Base-by-base conservation (phyloP, 2,113 vertebrate species). In the Dromiciops gliroides region DNA sequence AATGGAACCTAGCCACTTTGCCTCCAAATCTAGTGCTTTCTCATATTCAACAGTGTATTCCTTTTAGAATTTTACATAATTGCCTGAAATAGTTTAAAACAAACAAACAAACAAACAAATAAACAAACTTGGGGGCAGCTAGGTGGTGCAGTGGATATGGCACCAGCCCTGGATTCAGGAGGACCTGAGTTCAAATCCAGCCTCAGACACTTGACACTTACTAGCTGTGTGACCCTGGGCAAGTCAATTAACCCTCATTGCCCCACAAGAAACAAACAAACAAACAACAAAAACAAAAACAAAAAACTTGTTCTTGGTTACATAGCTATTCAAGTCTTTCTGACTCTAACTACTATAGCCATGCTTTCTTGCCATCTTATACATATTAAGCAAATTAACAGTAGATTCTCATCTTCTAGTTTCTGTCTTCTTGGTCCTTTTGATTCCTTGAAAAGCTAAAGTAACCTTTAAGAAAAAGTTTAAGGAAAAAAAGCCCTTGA, bases 401-500 rank as follows among this genome's bases (percentile, higher is more conserved):
- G 48, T 50, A 75, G 60, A 95, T 56, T 95, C 49, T 89, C 25
- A 92, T 56, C 5, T 91, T 56, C 56, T 56, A 93, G 14, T 37
- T 31, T 67, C 11, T 1, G 4, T 67, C 25, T 67, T 52, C 31
- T 90, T 25, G 67, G 25, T 96, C 83, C 92, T 44, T 25, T n/a
- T 89, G 23, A 92, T 26, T n/a, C n/a, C n/a, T n/a, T n/a, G n/a
- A n/a, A n/a, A 37, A 48, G 37, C 48, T 89, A 26, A 96, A 49
- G 25, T 89, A 92, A 93, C 44, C 92, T 89, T 96, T 95, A 3
- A 93, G n/a, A 94, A 94, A 67, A 92, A 22, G 88, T 49, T 2
- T 67, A 25, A 93, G 89, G 91, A 93, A 96, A 1, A 95, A 91
- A 95, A 51, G 37, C 91, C 89, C 88, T 92, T 47, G 25, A 51